Percentiles rank a stretch among this genome's conserved stretches.
Evolutionary conservation across 2,888 invertebrate genomes (phyloP).

Genomic region (Acanthosoma haemorrhoidale): DNA sequence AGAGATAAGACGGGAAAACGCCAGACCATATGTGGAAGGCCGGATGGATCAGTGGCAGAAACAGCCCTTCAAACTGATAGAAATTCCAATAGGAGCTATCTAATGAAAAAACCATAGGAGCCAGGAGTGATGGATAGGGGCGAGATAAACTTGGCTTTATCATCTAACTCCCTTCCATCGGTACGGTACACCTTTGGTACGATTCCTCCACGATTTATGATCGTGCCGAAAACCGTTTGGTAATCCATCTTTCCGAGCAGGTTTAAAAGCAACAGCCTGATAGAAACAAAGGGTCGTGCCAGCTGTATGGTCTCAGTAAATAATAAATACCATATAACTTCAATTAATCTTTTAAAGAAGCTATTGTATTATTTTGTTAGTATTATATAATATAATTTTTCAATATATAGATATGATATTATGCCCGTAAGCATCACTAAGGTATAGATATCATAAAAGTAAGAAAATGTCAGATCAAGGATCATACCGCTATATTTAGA

Average conservation of each 20-base stretch:
- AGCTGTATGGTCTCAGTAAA: no score
- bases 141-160: constrained; percentile 20
- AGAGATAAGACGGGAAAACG: not conserved
- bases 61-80: constrained; percentile 20
- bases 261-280: not conserved
- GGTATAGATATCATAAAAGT: no score
- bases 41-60: not conserved
- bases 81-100: constrained; percentile 32
- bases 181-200: not conserved
- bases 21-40: not conserved
- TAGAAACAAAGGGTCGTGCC: not conserved
- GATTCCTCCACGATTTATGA: not conserved
- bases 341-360: no score
- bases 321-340: no score
- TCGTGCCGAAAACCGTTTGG: not conserved
- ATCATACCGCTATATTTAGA: no score
- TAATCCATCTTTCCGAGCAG: not conserved
- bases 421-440: no score
- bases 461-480: no score
- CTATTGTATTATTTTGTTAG: no score
- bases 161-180: not conserved
- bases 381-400: no score
- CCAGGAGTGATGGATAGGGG: constrained; percentile 28
- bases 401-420: no score
- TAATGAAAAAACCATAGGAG: constrained; percentile 34